Evolutionary conservation across 2,888 invertebrate genomes (phyloP).

Genomic region (Limnephilus rhombicus): DNA sequence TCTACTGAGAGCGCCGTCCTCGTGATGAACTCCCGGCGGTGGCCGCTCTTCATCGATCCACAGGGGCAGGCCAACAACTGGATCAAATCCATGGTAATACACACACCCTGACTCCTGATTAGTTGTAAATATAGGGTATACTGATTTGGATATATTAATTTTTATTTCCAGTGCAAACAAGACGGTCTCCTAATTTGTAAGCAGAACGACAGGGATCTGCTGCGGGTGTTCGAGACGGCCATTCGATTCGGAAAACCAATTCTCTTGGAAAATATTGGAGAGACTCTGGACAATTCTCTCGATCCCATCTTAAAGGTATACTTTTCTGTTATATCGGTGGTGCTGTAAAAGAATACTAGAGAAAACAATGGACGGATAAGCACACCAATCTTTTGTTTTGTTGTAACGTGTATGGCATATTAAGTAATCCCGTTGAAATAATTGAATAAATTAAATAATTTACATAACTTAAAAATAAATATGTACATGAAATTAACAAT

Average conservation of each 20-base stretch:
- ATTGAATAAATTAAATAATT: too few species aligned
- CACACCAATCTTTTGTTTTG: too few species aligned
- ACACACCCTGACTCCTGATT: neutral
- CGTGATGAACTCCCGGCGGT: conserved; percentile 86
- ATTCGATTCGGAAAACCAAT: conserved; percentile 91
- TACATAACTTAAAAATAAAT: too few species aligned
- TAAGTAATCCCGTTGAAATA: too few species aligned
- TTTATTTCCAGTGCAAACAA: conserved; percentile 79
- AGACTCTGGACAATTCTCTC: conserved; percentile 87
- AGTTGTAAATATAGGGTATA: too few species aligned
- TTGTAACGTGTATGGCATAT: too few species aligned
- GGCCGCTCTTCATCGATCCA: conserved; percentile 91
- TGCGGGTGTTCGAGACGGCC: conserved; percentile 89
- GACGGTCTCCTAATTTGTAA: conserved; percentile 84
- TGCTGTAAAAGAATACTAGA: too few species aligned
- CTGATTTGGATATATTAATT: neutral
- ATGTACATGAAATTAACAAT: too few species aligned
- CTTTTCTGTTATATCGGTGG: neutral
- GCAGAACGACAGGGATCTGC: conserved; percentile 88
- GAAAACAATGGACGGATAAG: too few species aligned
- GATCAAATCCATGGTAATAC: conserved; percentile 88
- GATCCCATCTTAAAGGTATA: conserved; percentile 83
- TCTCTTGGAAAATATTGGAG: conserved; percentile 86
- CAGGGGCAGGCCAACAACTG: conserved; percentile 92
- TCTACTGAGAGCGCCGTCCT: conserved; percentile 92